These are phyloP conservation scores for cattle (Bos taurus) DNA, from an alignment of 2,113 vertebrate species.

Conservation along the genomic window DNA sequence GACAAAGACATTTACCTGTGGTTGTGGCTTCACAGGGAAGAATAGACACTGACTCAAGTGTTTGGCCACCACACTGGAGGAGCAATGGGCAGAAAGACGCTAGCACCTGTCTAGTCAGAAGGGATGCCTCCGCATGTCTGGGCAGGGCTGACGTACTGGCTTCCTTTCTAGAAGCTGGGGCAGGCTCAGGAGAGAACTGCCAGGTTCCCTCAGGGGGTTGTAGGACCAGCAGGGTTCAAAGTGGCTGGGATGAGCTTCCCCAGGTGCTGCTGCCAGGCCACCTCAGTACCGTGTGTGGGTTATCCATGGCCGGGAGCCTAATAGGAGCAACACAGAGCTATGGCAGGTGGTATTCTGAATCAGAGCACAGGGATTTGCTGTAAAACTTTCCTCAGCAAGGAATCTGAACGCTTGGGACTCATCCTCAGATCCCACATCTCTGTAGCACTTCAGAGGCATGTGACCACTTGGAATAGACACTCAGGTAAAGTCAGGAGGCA, in stretches of 20 bases:
- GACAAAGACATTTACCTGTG: neutral
- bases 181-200: neutral
- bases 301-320: neutral
- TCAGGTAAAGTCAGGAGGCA: neutral
- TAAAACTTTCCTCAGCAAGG: neutral
- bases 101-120: neutral
- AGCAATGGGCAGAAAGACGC: accelerated
- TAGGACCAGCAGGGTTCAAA: neutral
- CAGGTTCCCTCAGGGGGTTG: neutral
- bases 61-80: neutral
- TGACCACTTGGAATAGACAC: neutral
- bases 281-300: neutral
- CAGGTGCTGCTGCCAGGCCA: neutral
- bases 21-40: neutral
- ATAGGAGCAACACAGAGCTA: neutral
- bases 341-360: neutral
- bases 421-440: neutral
- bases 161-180: neutral
- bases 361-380: neutral
- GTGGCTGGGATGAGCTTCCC: neutral
- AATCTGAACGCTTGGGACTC: neutral
- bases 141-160: accelerated
- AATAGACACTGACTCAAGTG: neutral
- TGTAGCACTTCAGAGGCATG: neutral
- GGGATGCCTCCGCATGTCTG: neutral